Conservation (phyloP, 2,113 vertebrate genomes). For the Dasypus novemcinctus region DNA sequence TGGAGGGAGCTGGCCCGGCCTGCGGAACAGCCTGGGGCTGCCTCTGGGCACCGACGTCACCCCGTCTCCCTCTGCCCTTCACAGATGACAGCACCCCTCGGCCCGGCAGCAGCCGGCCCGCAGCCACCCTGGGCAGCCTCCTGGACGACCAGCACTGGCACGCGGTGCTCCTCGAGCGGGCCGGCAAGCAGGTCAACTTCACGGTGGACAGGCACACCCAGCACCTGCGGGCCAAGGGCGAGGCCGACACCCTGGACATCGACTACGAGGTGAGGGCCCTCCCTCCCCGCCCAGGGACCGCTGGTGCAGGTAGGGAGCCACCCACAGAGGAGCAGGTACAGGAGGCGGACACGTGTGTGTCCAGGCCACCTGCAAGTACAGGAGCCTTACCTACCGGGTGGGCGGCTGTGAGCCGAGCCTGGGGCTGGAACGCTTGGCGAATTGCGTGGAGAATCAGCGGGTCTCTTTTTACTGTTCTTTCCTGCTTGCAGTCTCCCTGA, state of each 20-base stretch:
- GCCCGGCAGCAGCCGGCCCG: slow-evolving; percentile 85
- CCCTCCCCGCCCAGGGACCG: fast-evolving
- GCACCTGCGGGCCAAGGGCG: slow-evolving; percentile 93
- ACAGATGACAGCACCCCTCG: slow-evolving; percentile 91
- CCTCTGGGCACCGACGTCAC: neutral
- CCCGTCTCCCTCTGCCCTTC: neutral
- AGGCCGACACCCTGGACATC: slow-evolving; percentile 93
- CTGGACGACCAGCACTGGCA: slow-evolving; percentile 99
- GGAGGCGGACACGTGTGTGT: fast-evolving
- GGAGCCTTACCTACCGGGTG: neutral
- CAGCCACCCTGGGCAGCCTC: slow-evolving; percentile 92
- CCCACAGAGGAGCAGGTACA: neutral
- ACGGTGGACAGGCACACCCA: slow-evolving; percentile 93
- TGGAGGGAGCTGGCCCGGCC: neutral
- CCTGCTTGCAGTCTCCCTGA: neutral
- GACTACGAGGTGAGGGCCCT: slow-evolving; percentile 94
- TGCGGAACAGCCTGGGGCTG: fast-evolving
- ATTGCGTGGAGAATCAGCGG: neutral
- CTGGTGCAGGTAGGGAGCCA: no score
- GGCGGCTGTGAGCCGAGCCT: neutral
- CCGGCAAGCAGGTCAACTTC: slow-evolving; percentile 97
- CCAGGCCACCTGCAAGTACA: neutral
- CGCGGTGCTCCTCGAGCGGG: slow-evolving; percentile 93
- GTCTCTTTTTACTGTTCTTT: neutral
- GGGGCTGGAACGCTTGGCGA: neutral